Evolutionary conservation across 2,888 invertebrate genomes (phyloP).

Genomic region (Drosophila conformis): DNA sequence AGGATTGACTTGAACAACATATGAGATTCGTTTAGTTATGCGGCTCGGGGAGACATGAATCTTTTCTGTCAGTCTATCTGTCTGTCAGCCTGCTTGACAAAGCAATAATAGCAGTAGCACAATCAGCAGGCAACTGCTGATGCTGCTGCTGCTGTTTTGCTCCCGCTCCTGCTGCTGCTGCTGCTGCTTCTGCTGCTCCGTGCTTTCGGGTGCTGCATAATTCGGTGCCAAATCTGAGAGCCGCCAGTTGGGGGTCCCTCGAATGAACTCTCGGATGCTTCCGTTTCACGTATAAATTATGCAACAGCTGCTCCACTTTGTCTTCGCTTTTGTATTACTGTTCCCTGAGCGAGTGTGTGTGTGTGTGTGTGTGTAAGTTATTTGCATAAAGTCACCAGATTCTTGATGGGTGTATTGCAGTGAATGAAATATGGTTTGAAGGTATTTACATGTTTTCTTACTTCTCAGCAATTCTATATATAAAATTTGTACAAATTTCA

Average conservation of each 20-base stretch:
- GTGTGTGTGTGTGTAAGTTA: conserved; percentile 2
- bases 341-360: neutral
- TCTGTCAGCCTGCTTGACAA: neutral
- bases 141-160: conserved; percentile 11
- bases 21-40: conserved; percentile 41
- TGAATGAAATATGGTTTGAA: neutral
- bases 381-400: conserved; percentile 23
- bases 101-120: conserved; percentile 10
- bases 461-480: neutral
- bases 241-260: conserved; percentile 21
- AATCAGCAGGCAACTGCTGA: conserved; percentile 10
- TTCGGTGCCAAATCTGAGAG: conserved; percentile 35
- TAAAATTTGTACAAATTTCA: neutral
- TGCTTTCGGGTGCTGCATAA: conserved; percentile 50
- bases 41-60: conserved; percentile 12
- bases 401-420: neutral
- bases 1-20: conserved; percentile 25
- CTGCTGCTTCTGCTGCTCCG: conserved; percentile 41
- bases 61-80: neutral
- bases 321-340: conserved; percentile 17
- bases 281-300: conserved; percentile 60
- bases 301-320: conserved; percentile 54
- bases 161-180: conserved; percentile 35
- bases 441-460: neutral
- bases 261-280: conserved; percentile 31